Percentiles rank a stretch among this genome's conserved stretches.
Evolutionary conservation across 2,888 invertebrate genomes (phyloP).

Genomic region (Rhorus exstirpatorius): DNA sequence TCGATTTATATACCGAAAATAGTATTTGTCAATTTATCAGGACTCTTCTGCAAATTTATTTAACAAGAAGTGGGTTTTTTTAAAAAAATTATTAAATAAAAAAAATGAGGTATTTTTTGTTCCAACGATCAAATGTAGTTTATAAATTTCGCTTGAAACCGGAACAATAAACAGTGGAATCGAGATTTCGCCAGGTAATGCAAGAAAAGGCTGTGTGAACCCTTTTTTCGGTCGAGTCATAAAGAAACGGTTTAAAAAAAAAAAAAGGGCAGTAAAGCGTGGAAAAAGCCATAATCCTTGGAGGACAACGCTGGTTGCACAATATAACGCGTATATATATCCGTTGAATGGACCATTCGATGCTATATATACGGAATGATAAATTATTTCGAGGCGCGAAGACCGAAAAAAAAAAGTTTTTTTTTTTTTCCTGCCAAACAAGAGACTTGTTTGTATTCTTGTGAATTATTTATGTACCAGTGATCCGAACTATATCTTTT

Average conservation of each 20-base stretch:
- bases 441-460: not conserved
- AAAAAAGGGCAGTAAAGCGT: slow-evolving; percentile 62
- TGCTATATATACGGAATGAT: slow-evolving; percentile 8
- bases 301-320: slow-evolving; percentile 26
- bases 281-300: slow-evolving; percentile 37
- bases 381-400: slow-evolving; percentile 49
- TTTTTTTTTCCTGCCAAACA: slow-evolving; percentile 21
- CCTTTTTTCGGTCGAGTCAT: slow-evolving; percentile 50
- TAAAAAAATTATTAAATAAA: not conserved
- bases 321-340: slow-evolving; percentile 37
- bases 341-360: slow-evolving; percentile 20
- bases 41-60: no score
- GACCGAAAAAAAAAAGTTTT: slow-evolving; percentile 19
- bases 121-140: slow-evolving; percentile 3
- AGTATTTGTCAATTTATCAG: no score
- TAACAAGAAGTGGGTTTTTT: not conserved
- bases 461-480: slow-evolving; percentile 20
- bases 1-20: no score
- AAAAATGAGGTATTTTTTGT: not conserved
- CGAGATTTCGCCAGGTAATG: slow-evolving; percentile 10
- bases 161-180: not conserved
- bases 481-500: slow-evolving; percentile 41
- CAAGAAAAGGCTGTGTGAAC: slow-evolving; percentile 35
- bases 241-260: slow-evolving; percentile 63
- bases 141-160: not conserved